Evolutionary conservation across 2,888 invertebrate genomes (phyloP), one percentile per base, ranked within the genome.

Genomic region (Chrysotoxum bicinctum): DNA sequence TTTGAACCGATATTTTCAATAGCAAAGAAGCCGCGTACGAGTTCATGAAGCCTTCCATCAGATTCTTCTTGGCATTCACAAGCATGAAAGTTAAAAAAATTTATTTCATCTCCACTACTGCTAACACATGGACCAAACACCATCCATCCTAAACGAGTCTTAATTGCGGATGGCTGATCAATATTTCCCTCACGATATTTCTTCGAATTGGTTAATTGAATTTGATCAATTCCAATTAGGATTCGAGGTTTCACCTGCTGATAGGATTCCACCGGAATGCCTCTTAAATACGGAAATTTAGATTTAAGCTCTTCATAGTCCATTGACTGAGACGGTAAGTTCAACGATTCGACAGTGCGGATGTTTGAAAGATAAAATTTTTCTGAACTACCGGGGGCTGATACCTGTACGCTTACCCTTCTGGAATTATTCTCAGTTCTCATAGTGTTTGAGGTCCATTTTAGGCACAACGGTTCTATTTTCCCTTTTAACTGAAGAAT

Each of bases 381-480:
- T 10, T 9, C 21, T 8, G 21, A 48, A 21, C 12, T 48, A 12
- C 12, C 48, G 1, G 19, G 48, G 12, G 48, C 19, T 19, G 48
- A 48, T 21, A 21, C 12, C 19, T 45, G 21, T 21, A 7, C 21
- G 9, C 12, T 48, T 48, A 48, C 48, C 4, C 21, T 48, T 48
- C 48, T 3, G 19, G 48, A 48, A 5, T 21, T 48, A 12, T 21
- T 4, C 21, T 48, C 21, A 2, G 48, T 48, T 48, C 48, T 48
- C 21, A 48, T 4, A 12, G 48, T 48, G 9, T 48, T 48, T 5
- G 10, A 48, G 12, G 45, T 54, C 54, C 52, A 43, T 14, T 14
- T 52, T 32, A 62, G 40, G 14, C 74, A 74, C n/a, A 75, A 21
- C 12, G 43, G 50, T 16, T 23, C 23, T 23, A 40, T 12, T 43